Evolutionary conservation across 2,113 vertebrate species (phyloP).

Genomic region (Eurypyga helias): DNA sequence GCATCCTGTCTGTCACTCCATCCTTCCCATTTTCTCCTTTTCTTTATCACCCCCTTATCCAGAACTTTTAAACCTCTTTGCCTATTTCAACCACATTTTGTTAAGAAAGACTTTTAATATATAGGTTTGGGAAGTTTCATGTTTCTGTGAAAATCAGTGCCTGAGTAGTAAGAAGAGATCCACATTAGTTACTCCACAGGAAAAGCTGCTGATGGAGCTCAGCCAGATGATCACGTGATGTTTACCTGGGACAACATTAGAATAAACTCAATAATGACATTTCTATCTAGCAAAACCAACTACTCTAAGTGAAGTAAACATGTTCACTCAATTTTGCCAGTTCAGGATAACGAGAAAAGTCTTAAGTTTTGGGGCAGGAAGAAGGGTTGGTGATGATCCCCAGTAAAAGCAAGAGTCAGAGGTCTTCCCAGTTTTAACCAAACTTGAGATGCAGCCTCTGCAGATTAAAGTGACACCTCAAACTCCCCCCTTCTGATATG

Average conservation of each 20-base stretch:
- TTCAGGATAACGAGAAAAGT: background rate
- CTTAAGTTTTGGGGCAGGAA: background rate
- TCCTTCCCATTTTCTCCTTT: background rate
- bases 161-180: background rate
- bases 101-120: background rate
- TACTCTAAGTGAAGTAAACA: background rate
- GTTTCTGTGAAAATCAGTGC: background rate
- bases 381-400: background rate
- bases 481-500: background rate
- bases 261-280: background rate
- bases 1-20: background rate
- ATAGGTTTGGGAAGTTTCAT: background rate
- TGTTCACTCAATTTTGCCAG: background rate
- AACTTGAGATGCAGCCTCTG: background rate
- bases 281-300: background rate
- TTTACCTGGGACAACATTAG: background rate
- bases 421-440: background rate
- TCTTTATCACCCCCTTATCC: background rate
- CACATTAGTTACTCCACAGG: background rate
- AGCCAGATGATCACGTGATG: background rate
- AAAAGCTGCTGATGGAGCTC: background rate
- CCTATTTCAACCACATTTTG: background rate
- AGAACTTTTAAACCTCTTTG: background rate
- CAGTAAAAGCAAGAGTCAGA: background rate
- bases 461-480: background rate